Evolutionary conservation across 1,140 invertebrate species (phyloP).

Genomic region (Manduca sexta): DNA sequence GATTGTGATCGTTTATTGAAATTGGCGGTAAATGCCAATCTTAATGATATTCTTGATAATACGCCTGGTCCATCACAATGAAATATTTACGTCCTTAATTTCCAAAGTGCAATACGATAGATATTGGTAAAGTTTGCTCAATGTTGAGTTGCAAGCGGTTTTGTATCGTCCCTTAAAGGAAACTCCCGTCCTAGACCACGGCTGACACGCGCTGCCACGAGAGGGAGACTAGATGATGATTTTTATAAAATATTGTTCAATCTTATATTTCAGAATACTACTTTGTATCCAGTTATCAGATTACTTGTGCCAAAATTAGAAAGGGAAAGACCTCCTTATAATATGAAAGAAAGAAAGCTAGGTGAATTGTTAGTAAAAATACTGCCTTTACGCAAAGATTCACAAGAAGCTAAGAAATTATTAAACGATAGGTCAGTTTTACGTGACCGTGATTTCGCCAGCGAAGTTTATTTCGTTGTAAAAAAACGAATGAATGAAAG

Average conservation of each 20-base stretch:
- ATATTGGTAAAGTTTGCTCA: too few relatives aligned
- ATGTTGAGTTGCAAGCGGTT: too few relatives aligned
- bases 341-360: slow-evolving; percentile 52
- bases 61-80: too few relatives aligned
- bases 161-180: too few relatives aligned
- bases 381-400: slow-evolving; percentile 38
- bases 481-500: slow-evolving; percentile 20
- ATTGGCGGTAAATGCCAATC: too few relatives aligned
- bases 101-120: too few relatives aligned
- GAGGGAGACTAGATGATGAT: too few relatives aligned
- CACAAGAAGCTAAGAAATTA: slow-evolving; percentile 38
- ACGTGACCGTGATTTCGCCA: slow-evolving; percentile 43
- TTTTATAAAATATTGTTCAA: neutral
- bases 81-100: too few relatives aligned
- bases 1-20: too few relatives aligned
- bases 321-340: slow-evolving; percentile 50
- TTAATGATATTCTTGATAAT: too few relatives aligned
- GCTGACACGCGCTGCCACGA: too few relatives aligned
- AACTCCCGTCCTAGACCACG: too few relatives aligned
- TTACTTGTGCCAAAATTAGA: slow-evolving; percentile 47
- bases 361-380: slow-evolving; percentile 44
- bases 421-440: slow-evolving; percentile 37
- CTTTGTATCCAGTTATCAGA: slow-evolving; percentile 45
- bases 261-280: slow-evolving; percentile 38
- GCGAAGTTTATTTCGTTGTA: slow-evolving; percentile 40